A percentile compares a stretch with the other conserved stretches of the same genome.
phyloP scores from a whole-genome alignment of 2,797 vertebrate genomes.

The Cirrhinus mrigala region DNA sequence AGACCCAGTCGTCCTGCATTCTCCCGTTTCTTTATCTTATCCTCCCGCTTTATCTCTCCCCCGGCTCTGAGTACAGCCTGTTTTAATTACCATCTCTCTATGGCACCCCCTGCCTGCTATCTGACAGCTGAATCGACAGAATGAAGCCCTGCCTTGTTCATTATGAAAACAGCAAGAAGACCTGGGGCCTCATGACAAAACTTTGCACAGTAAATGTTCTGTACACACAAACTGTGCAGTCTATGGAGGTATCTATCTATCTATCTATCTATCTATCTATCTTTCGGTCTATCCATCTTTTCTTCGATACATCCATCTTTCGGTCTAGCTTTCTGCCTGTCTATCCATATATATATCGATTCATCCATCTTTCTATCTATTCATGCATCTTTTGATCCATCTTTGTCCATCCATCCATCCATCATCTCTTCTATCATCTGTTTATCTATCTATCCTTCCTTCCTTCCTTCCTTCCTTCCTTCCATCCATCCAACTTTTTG shows the following conservation, averaged over 20 bases:
- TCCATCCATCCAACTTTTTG: too few species aligned
- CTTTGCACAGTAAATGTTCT: slow-evolving; percentile 5
- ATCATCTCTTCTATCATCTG: background rate
- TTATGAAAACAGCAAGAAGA: slow-evolving; percentile 54
- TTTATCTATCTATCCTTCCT: background rate
- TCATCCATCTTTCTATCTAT: background rate
- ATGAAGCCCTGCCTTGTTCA: slow-evolving; percentile 53
- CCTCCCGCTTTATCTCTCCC: slow-evolving; percentile 55
- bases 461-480: background rate
- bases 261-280: background rate
- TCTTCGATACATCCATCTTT: background rate
- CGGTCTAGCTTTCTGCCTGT: too few species aligned
- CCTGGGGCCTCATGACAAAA: slow-evolving; percentile 28
- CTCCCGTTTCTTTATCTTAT: slow-evolving; percentile 50
- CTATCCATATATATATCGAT: too few species aligned
- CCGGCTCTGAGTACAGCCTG: slow-evolving; percentile 44
- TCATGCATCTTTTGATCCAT: background rate
- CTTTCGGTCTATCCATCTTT: background rate
- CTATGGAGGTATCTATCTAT: background rate
- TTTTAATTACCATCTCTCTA: slow-evolving; percentile 63
- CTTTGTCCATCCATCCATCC: background rate
- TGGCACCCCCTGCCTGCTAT: slow-evolving; percentile 62
- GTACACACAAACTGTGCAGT: background rate
- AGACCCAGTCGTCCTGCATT: slow-evolving; percentile 34
- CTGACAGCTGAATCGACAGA: slow-evolving; percentile 65